phyloP scores from a whole-genome alignment of 35 echinoderm and acorn worm species.

The Ophiothrix spiculata region DNA sequence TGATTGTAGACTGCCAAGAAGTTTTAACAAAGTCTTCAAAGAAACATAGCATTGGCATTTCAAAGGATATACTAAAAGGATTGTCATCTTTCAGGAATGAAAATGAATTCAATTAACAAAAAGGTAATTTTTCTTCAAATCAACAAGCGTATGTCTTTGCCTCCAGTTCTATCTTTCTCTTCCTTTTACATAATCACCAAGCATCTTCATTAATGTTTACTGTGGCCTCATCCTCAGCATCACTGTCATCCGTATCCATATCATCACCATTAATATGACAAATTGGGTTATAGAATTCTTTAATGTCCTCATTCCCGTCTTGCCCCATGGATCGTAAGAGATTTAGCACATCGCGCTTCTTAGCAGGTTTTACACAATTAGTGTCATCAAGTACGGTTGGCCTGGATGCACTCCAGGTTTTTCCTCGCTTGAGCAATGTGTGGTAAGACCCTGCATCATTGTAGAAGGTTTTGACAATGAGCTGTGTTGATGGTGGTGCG shows the following conservation, averaged over 20 bases:
- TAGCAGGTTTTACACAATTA: constrained; percentile 33
- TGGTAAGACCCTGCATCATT: constrained; percentile 6
- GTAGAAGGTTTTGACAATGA: constrained; percentile 24
- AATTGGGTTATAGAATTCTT: background rate
- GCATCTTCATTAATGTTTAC: constrained; percentile 13
- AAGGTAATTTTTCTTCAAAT: no score
- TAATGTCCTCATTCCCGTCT: background rate
- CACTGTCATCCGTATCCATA: constrained; percentile 4
- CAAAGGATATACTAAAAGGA: no score
- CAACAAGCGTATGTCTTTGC: no score
- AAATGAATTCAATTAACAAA: no score
- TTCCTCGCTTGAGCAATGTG: constrained; percentile 5
- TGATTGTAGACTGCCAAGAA: no score
- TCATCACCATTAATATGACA: background rate
- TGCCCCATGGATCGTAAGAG: background rate
- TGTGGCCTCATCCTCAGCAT: constrained; percentile 13
- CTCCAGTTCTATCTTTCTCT: no score
- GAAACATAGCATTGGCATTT: no score
- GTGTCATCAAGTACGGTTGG: background rate
- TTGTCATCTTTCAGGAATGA: no score
- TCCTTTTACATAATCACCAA: no score
- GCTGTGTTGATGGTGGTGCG: background rate
- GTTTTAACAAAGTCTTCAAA: no score
- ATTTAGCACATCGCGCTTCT: background rate
- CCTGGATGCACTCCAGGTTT: background rate